phyloP scores from a whole-genome alignment of 2,888 invertebrate species.

The Xestoiulus laeticollis region DNA sequence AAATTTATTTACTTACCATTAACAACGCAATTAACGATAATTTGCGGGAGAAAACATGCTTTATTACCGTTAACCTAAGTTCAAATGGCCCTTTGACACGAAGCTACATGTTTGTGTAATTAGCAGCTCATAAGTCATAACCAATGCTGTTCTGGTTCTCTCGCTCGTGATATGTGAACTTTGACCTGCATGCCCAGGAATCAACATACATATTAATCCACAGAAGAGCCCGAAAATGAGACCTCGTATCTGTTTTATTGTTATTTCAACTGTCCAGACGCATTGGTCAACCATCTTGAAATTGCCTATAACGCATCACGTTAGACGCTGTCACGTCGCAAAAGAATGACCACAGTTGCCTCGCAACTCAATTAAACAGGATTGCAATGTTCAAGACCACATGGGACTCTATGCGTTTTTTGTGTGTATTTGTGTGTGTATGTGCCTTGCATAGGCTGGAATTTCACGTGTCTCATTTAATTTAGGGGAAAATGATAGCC shows the following conservation, averaged over 20 bases:
- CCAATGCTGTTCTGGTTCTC: no score
- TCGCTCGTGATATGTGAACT: no score
- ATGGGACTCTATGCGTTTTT: background rate
- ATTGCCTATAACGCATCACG: no score
- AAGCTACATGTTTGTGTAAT: background rate
- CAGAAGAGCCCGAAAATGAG: no score
- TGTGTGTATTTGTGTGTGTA: no score
- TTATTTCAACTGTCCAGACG: background rate
- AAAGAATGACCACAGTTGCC: background rate
- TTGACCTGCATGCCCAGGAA: no score
- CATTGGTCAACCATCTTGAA: background rate
- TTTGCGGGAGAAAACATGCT: background rate
- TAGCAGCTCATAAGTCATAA: no score
- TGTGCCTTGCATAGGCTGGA: background rate
- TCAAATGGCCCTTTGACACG: background rate
- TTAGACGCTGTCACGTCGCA: background rate
- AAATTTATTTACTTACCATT: background rate
- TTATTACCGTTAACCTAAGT: background rate
- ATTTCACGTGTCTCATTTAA: slow-evolving; percentile 12
- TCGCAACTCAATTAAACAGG: slow-evolving; percentile 19
- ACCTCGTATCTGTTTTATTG: background rate
- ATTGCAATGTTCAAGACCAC: background rate
- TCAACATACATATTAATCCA: no score
- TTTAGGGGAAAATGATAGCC: slow-evolving; percentile 19
- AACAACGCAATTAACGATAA: background rate